Conservation (phyloP, 2,113 vertebrate species). For the Bucco capensis region DNA sequence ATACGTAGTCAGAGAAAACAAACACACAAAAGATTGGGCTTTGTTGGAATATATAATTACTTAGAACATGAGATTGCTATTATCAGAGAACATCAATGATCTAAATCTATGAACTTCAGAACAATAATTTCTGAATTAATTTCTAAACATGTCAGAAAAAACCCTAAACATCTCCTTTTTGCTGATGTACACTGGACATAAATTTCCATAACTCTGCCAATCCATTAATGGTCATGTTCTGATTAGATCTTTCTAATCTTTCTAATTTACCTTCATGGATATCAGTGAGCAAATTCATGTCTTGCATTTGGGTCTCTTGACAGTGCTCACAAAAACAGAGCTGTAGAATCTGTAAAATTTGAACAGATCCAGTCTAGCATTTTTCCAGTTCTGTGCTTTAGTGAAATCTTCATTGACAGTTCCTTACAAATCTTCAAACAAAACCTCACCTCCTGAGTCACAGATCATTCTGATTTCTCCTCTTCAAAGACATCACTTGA, state of each 20-base stretch:
- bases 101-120: background rate
- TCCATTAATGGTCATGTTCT: background rate
- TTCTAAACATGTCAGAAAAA: background rate
- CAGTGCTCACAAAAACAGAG: background rate
- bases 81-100: background rate
- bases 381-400: background rate
- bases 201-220: background rate
- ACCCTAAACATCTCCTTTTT: background rate
- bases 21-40: background rate
- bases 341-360: background rate
- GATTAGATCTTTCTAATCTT: background rate
- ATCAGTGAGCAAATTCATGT: background rate
- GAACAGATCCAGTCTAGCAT: background rate
- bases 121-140: background rate
- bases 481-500: background rate
- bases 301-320: background rate
- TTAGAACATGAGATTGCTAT: background rate
- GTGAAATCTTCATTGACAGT: background rate
- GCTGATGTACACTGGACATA: accelerated
- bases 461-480: background rate
- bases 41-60: background rate
- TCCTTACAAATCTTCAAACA: background rate
- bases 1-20: background rate
- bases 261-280: background rate
- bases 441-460: background rate